Base-by-base conservation (phyloP, 2,888 invertebrate genomes). In the Isotomurus palustris region DNA sequence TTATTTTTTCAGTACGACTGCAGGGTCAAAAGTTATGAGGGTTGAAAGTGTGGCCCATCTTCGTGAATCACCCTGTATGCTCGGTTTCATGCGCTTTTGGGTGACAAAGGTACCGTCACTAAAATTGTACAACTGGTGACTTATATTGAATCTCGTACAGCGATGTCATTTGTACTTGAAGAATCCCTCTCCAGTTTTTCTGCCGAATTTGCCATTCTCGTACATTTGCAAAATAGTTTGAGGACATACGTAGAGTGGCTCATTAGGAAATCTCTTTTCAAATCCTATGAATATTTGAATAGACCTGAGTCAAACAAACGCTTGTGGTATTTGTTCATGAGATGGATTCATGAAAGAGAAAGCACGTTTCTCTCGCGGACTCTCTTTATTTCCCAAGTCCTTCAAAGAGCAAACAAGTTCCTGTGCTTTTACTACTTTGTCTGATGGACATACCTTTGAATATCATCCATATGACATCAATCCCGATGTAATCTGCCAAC, bases 101-200 rank as follows among this genome's bases (percentile, higher is more conserved):
- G 32, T 10, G 8, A 32, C 14, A 10, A 10, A 32, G 14, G 8
- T 32, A 10, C 32, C n/a, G n/a, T 38, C n/a, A 38, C 19, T 14
- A 17, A 38, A 17, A 17, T 38, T 5, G 8, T n/a, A n/a, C n/a
- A n/a, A n/a, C n/a, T n/a, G n/a, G n/a, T n/a, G n/a, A n/a, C n/a
- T n/a, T n/a, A n/a, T n/a, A n/a, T n/a, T n/a, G n/a, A n/a, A n/a
- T n/a, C n/a, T n/a, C n/a, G n/a, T n/a, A 32, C 32, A 12, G 32
- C 40, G 17, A 41, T 8, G 8, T 21, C 12, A 8, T 47, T 10
- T n/a, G 61, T 81, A 78, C 38, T 78, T 77, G 71, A 79, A 82
- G 72, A 82, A 82, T 36, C 82, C 82, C 71, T 81, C 77, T 21
- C 81, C 81, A 24, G 77, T 72, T 69, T 82, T 82, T 48, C 73